A percentile compares a stretch with the other conserved stretches of the same genome.
phyloP scores from a whole-genome alignment of 2,113 vertebrate genomes.

The Austrofundulus limnaeus region DNA sequence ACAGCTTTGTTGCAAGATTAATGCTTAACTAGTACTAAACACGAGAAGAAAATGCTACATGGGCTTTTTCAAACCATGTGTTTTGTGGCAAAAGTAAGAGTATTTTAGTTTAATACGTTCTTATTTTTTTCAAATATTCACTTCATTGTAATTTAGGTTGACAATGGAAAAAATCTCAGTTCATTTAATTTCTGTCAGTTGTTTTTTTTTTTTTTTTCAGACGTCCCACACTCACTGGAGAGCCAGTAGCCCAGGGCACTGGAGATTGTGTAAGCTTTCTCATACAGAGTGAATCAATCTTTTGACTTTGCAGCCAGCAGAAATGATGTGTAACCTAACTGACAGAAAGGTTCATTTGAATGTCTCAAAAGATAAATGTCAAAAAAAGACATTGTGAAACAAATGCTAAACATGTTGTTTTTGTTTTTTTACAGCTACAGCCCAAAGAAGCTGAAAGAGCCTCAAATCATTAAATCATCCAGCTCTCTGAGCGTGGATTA shows the following conservation, averaged over 20 bases:
- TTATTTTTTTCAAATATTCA: slow-evolving; percentile 1
- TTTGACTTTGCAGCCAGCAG: slow-evolving; percentile 1
- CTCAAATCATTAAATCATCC: slow-evolving; percentile 6
- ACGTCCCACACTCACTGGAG: background rate
- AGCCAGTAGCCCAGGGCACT: background rate
- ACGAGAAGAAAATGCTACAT: no score
- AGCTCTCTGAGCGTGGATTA: background rate
- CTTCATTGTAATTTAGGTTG: background rate
- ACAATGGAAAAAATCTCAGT: background rate
- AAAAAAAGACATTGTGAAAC: slow-evolving; percentile 2
- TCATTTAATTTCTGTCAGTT: background rate
- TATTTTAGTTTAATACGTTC: background rate
- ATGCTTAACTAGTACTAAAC: no score
- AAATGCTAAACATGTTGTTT: slow-evolving; percentile 8
- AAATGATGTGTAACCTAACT: slow-evolving; percentile 15
- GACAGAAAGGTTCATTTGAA: slow-evolving; percentile 16
- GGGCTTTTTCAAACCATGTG: no score
- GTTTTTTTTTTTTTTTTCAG: background rate
- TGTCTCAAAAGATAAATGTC: background rate
- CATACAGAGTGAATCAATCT: slow-evolving; percentile 7
- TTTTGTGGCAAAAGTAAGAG: background rate
- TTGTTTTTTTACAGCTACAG: slow-evolving; percentile 4
- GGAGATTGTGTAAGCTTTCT: background rate
- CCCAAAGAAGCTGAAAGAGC: background rate
- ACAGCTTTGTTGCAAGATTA: no score